phyloP scores from a whole-genome alignment of 2,888 invertebrate genomes.

The Galeopsomyia nigrocyanea region DNA sequence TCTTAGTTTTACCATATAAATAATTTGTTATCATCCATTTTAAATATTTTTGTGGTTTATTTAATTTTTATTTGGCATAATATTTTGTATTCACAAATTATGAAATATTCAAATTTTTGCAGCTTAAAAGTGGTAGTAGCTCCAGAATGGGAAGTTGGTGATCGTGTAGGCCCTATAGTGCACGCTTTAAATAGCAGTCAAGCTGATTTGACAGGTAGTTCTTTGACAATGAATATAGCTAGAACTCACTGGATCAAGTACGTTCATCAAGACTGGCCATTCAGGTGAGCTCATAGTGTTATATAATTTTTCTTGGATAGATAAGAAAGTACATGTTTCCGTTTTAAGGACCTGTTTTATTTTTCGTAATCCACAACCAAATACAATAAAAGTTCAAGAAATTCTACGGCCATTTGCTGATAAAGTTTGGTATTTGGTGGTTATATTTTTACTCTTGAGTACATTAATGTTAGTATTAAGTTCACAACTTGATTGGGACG shows the following conservation, averaged over 20 bases:
- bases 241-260: constrained; percentile 10
- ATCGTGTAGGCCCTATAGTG: constrained; percentile 24
- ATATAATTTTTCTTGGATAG: too few species aligned
- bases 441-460: neutral
- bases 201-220: constrained; percentile 25
- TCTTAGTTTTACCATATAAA: too few species aligned
- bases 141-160: constrained; percentile 18
- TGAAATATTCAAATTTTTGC: neutral
- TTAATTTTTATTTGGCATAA: too few species aligned
- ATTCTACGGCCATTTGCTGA: constrained; percentile 17
- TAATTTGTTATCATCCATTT: too few species aligned
- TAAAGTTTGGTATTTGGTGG: constrained; percentile 17
- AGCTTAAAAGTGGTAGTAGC: constrained; percentile 6
- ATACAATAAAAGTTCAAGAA: constrained; percentile 22
- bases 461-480: neutral
- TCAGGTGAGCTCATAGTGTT: constrained; percentile 8
- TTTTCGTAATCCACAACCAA: constrained; percentile 33
- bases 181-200: neutral
- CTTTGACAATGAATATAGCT: constrained; percentile 2
- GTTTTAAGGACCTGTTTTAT: constrained; percentile 41
- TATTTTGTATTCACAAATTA: too few species aligned
- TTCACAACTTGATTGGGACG: constrained; percentile 4
- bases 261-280: constrained; percentile 26
- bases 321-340: neutral
- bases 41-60: too few species aligned